Base-by-base conservation (phyloP, 1,140 invertebrate genomes). In the Drosophila pruinosa region DNA sequence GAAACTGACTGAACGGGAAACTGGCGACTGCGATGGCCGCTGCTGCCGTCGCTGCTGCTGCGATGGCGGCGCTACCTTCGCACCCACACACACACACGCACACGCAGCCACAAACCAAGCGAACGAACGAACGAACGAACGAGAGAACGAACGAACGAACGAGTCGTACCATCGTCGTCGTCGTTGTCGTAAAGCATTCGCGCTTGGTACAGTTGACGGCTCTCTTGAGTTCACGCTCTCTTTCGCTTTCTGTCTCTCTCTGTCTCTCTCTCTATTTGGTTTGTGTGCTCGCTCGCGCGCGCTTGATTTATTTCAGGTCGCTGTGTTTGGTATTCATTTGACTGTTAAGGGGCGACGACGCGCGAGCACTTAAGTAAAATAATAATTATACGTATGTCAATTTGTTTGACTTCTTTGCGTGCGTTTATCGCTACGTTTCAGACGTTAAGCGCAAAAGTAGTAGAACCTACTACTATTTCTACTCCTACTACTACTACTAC, bases 331-430 rank as follows among this genome's bases (percentile, higher is more conserved):
- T 81, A 81, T 81, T 81, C 78, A 85, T 89, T 88, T 89, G 62
- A 68, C 43, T 83, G 83, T 85, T 85, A 78, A 78, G 78, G 82
- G 75, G 83, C 78, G 75, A 83, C 83, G 83, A 88, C 82, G 83
- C 78, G 83, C 83, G 83, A 88, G 83, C 83, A 89, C 83, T 88
- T 89, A 89, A 86, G 88, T 89, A 89, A 89, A 89, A 89, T 89
- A 89, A 89, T 89, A 89, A 89, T 89, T 89, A 89, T 89, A 89
- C 80, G 86, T 89, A 89, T 89, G 86, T 89, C 86, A 89, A 89
- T 89, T 89, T 89, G 86, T 89, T 89, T 89, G 86, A 83, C 76
- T 89, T 89, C 79, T 82, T 77, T 74, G 79, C 70, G 64, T 63
- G 70, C 61, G 47, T 77, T 73, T 73, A 58, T 83, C 71, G 38